Percentiles rank a stretch among this genome's conserved stretches.
phyloP scores from a whole-genome alignment of 2,797 vertebrate genomes.

The Spinus pinus region DNA sequence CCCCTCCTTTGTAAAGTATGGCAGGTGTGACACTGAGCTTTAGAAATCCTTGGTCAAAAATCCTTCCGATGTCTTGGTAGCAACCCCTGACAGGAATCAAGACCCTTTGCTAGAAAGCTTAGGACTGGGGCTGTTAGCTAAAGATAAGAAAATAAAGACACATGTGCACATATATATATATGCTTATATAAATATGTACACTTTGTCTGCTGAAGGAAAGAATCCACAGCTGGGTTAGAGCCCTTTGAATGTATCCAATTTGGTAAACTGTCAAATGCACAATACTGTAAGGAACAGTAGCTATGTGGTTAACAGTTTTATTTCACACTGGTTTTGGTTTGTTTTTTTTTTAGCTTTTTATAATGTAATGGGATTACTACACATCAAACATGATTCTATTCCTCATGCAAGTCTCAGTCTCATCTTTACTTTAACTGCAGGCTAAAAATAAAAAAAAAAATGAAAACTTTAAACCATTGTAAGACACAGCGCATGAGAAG shows the following conservation, averaged over 20 bases:
- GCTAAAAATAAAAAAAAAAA: slow-evolving; percentile 14
- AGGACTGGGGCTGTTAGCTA: neutral
- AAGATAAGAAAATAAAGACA: neutral
- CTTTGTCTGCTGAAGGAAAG: neutral
- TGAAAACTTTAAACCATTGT: slow-evolving; percentile 60
- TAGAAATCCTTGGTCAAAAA: slow-evolving; percentile 99
- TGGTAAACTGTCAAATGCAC: neutral
- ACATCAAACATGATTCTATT: neutral
- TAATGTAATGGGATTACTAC: neutral
- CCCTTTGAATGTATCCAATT: neutral
- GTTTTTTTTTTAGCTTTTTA: neutral
- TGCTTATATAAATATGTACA: neutral
- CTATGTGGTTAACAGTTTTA: neutral
- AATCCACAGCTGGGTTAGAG: neutral
- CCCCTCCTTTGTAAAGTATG: neutral
- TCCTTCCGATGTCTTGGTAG: slow-evolving; percentile 94
- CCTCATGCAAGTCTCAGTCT: neutral
- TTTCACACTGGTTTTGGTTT: neutral
- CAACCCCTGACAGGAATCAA: slow-evolving; percentile 82
- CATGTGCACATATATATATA: neutral
- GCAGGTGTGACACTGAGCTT: neutral
- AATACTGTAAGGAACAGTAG: neutral
- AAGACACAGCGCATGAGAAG: slow-evolving; percentile 77
- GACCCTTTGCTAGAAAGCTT: neutral
- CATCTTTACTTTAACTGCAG: slow-evolving; percentile 69